Evolutionary conservation across 2,797 vertebrate genomes (phyloP).

Genomic region (Crocidura indochinensis): DNA sequence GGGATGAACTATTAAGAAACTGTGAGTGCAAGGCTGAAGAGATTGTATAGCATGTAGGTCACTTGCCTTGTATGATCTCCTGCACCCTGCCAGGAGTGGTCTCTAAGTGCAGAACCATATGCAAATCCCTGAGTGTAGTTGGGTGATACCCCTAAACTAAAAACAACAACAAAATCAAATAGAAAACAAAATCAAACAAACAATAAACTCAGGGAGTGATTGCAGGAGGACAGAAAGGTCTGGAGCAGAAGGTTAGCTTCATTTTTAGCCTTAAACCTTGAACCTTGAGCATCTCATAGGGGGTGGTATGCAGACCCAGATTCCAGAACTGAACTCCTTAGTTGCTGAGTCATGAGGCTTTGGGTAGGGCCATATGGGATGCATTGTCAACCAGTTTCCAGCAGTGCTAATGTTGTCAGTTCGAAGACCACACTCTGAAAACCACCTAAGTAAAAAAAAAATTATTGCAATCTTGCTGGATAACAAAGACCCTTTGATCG

Average conservation of each 20-base stretch:
- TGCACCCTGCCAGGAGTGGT: no score
- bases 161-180: background rate
- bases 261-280: background rate
- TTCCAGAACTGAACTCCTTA: background rate
- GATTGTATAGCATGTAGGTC: background rate
- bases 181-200: background rate
- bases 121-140: background rate
- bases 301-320: background rate
- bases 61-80: background rate
- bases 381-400: background rate
- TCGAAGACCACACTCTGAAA: background rate
- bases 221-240: background rate
- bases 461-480: background rate
- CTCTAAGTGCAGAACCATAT: no score
- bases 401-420: background rate
- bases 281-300: background rate
- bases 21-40: background rate
- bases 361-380: background rate
- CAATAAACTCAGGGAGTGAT: background rate
- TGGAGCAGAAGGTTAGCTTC: background rate
- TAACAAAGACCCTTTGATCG: background rate
- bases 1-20: background rate
- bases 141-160: background rate
- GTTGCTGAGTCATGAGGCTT: background rate
- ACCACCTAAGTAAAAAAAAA: background rate